Conservation (phyloP, 1,140 invertebrate genomes). For the Ostrea edulis region DNA sequence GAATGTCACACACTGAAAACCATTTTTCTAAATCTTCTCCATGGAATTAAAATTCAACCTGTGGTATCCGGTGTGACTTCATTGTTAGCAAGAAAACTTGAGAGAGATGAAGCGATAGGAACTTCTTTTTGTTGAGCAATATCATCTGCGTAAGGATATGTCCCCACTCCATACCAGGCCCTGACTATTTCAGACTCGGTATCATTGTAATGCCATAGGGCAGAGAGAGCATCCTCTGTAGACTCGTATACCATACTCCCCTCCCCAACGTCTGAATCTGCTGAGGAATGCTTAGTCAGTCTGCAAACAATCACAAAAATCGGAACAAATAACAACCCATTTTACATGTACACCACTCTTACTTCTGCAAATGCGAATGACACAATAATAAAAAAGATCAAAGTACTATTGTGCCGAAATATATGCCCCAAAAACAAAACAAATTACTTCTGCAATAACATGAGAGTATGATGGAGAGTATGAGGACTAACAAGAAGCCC, state of each 20-base stretch:
- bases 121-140: constrained; percentile 37
- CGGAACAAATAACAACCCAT: no score
- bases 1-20: background rate
- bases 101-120: constrained; percentile 14
- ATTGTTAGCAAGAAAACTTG: constrained; percentile 44
- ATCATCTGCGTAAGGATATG: constrained; percentile 62
- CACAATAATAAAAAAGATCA: no score
- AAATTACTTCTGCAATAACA: no score
- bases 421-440: no score
- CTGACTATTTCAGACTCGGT: constrained; percentile 52
- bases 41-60: constrained; percentile 43
- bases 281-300: background rate
- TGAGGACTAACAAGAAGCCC: no score
- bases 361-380: no score
- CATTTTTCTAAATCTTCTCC: background rate
- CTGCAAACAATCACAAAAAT: background rate
- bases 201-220: constrained; percentile 61
- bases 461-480: no score
- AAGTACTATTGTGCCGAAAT: no score
- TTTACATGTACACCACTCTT: no score
- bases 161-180: constrained; percentile 60
- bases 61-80: constrained; percentile 49
- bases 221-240: constrained; percentile 56
- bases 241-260: constrained; percentile 43
- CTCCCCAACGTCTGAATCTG: background rate